These are phyloP conservation scores for Aelia acuminata DNA, from an alignment of 2,888 invertebrate species.

Conservation along the genomic window DNA sequence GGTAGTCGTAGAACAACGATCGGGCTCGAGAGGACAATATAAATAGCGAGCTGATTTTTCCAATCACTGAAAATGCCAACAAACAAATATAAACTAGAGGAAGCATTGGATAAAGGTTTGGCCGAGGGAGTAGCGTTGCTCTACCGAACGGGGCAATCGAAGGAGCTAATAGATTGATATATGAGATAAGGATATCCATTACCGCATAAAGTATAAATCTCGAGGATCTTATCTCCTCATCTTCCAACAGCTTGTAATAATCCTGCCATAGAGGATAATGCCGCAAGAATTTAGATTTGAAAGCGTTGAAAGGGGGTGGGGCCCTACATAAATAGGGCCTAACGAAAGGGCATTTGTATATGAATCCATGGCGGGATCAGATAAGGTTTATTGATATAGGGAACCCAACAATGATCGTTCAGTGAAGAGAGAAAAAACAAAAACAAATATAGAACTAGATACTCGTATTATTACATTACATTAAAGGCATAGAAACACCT, in stretches of 20 bases:
- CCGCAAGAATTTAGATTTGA: not conserved
- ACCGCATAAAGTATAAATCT: slow-evolving; percentile 39
- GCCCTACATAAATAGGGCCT: not conserved
- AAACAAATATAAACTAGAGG: not conserved
- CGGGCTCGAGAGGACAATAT: not conserved
- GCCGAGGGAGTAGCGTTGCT: not conserved
- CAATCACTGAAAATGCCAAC: not conserved
- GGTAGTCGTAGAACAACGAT: not conserved
- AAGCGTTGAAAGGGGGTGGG: slow-evolving; percentile 48
- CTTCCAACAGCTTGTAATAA: slow-evolving; percentile 2
- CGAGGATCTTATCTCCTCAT: slow-evolving; percentile 2
- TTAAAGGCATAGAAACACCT: no score
- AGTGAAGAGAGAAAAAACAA: not conserved
- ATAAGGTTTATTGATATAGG: not conserved
- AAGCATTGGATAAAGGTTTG: not conserved
- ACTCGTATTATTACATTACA: no score
- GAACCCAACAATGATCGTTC: not conserved
- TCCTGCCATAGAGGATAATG: not conserved
- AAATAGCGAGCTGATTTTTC: not conserved
- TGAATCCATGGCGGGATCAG: not conserved
- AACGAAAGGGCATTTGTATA: not conserved
- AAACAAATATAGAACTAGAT: no score
- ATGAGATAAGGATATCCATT: slow-evolving; percentile 46
- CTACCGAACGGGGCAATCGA: slow-evolving; percentile 4
- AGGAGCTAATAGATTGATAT: slow-evolving; percentile 34